Percentiles rank a stretch among this genome's conserved stretches.
Conservation (phyloP, 2,113 vertebrate species). For the Edolisoma coerulescens region DNA sequence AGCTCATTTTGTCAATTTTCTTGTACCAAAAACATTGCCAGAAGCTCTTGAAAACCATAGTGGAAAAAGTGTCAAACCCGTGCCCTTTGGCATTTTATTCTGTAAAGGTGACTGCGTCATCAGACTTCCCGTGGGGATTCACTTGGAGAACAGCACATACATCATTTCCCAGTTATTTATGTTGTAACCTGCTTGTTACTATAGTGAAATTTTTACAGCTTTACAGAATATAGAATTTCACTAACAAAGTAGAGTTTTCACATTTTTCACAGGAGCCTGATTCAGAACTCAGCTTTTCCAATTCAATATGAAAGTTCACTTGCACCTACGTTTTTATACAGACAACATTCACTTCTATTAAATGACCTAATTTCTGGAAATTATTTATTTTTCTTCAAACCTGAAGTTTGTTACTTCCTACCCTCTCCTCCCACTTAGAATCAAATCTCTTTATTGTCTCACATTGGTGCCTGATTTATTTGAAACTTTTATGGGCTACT, state of each 20-base stretch:
- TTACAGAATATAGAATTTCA: not conserved
- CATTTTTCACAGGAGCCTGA: not conserved
- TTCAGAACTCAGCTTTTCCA: not conserved
- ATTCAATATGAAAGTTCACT: not conserved
- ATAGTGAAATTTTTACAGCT: not conserved
- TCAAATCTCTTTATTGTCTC: not conserved
- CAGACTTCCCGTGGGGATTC: not conserved
- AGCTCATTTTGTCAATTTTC: not conserved
- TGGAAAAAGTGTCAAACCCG: not conserved
- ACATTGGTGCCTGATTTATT: not conserved
- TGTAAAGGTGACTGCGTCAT: conserved; percentile 26
- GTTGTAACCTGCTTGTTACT: not conserved
- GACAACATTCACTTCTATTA: not conserved
- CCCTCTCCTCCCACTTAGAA: not conserved
- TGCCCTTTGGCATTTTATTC: not conserved
- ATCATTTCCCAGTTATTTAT: not conserved
- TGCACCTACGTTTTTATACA: not conserved
- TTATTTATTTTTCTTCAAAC: not conserved
- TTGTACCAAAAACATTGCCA: not conserved
- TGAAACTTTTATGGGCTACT: not conserved
- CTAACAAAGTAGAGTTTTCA: not conserved
- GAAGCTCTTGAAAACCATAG: not conserved
- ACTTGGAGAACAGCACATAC: not conserved
- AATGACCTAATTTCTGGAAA: not conserved
- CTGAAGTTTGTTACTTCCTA: not conserved